Conservation (phyloP, 1,140 invertebrate genomes). For the Cecropterus lyciades region DNA sequence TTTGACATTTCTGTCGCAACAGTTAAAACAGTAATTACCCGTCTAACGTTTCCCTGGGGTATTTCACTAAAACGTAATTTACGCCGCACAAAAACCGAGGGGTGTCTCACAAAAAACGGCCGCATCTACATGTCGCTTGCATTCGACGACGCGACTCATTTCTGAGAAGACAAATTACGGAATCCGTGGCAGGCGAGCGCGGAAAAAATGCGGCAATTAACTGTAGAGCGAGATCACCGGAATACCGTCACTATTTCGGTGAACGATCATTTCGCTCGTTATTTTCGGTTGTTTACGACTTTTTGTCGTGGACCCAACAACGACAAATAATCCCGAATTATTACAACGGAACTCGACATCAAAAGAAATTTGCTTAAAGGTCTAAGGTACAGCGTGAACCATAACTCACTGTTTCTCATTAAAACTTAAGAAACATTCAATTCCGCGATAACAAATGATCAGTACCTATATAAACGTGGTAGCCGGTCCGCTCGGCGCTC, state of each 20-base stretch:
- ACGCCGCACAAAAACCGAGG: conserved; percentile 71
- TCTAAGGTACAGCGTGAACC: conserved; percentile 32
- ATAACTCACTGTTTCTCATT: conserved; percentile 62
- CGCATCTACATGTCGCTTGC: conserved; percentile 76
- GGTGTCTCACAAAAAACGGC: conserved; percentile 70
- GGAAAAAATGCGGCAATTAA: conserved; percentile 82
- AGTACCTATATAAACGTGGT: conserved; percentile 63
- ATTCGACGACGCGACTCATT: conserved; percentile 82
- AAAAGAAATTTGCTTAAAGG: conserved; percentile 46
- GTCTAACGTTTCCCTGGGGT: conserved; percentile 78
- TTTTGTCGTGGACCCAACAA: conserved; percentile 32
- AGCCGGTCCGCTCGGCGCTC: conserved; percentile 58
- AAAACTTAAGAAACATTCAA: conserved; percentile 57
- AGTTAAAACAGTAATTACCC: conserved; percentile 80
- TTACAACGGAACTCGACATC: conserved; percentile 47
- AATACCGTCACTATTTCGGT: conserved; percentile 70
- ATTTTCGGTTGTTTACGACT: conserved; percentile 65
- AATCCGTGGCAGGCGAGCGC: conserved; percentile 70
- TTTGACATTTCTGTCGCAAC: conserved; percentile 76
- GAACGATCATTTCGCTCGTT: conserved; percentile 63
- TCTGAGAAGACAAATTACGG: conserved; percentile 82
- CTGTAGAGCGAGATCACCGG: conserved; percentile 55
- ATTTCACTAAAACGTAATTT: conserved; percentile 80
- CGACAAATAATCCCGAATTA: conserved; percentile 36
- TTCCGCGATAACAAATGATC: conserved; percentile 67